Conservation (phyloP, 2,113 vertebrate genomes). For the Rhegmatorhina hoffmannsi region DNA sequence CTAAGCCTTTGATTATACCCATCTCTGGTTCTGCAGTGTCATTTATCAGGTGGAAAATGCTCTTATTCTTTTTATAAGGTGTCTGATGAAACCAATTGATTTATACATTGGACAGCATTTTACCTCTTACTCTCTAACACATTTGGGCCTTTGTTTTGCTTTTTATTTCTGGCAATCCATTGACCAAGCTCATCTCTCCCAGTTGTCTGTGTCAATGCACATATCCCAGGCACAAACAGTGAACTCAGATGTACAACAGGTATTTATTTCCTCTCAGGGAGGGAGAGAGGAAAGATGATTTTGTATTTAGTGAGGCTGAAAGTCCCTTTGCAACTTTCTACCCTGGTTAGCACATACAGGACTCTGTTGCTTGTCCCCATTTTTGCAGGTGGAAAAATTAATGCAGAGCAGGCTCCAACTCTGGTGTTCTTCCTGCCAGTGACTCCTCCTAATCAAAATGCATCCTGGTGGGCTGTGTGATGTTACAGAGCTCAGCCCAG, state of each 20-base stretch:
- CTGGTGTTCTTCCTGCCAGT: background rate
- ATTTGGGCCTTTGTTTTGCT: background rate
- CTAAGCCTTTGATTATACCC: background rate
- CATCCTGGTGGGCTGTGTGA: background rate
- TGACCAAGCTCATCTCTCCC: background rate
- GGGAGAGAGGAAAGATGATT: background rate
- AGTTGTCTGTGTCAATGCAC: background rate
- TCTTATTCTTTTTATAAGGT: background rate
- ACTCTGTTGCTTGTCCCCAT: background rate
- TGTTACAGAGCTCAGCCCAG: background rate
- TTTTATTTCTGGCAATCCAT: background rate
- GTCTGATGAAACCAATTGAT: background rate
- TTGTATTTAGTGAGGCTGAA: background rate
- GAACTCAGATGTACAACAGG: background rate
- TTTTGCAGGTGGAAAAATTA: background rate
- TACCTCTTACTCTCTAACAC: background rate
- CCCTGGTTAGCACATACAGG: background rate
- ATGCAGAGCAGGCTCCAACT: background rate
- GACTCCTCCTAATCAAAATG: slow-evolving; percentile 5
- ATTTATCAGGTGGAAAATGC: background rate
- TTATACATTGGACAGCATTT: background rate
- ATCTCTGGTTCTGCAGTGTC: background rate
- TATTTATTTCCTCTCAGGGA: background rate
- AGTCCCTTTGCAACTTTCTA: background rate
- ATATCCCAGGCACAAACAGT: background rate